A percentile compares a stretch with the other conserved stretches of the same genome.
Conservation (phyloP, 2,113 vertebrate genomes). For the Antennarius striatus region DNA sequence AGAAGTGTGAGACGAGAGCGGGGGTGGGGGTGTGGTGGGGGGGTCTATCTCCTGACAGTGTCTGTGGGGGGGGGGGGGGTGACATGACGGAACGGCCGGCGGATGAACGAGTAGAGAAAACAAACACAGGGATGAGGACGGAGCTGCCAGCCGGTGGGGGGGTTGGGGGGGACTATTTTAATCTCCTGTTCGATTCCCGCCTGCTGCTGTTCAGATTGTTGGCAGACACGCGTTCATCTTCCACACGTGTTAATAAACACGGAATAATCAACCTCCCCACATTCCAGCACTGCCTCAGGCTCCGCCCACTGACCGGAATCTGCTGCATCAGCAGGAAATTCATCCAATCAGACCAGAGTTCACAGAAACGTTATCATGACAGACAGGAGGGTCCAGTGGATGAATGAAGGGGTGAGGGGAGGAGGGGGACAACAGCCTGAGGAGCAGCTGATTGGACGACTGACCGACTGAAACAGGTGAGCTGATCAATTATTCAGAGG, state of each 20-base stretch:
- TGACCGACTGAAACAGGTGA: constrained; percentile 29
- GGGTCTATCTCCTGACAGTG: constrained; percentile 8
- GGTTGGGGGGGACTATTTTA: no score
- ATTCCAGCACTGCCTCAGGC: no score
- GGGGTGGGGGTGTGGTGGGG: no score
- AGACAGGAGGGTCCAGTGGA: no score
- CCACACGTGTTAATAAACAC: no score
- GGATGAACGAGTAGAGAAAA: constrained; percentile 9
- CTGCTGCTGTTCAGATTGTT: no score
- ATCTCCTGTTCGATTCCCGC: no score
- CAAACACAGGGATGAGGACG: constrained; percentile 1
- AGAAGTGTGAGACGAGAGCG: background rate
- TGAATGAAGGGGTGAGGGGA: constrained; percentile 25
- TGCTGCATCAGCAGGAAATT: no score
- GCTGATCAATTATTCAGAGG: constrained; percentile 68
- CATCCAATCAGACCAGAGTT: background rate
- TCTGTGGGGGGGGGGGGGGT: background rate
- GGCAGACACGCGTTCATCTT: no score
- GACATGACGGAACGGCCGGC: background rate
- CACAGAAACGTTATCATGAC: background rate
- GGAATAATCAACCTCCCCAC: no score
- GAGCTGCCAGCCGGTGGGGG: no score
- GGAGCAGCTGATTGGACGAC: background rate
- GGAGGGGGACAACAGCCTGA: background rate
- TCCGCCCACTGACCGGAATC: no score